Conservation (phyloP, 2,888 invertebrate genomes). For the Phymatocera aterrima region DNA sequence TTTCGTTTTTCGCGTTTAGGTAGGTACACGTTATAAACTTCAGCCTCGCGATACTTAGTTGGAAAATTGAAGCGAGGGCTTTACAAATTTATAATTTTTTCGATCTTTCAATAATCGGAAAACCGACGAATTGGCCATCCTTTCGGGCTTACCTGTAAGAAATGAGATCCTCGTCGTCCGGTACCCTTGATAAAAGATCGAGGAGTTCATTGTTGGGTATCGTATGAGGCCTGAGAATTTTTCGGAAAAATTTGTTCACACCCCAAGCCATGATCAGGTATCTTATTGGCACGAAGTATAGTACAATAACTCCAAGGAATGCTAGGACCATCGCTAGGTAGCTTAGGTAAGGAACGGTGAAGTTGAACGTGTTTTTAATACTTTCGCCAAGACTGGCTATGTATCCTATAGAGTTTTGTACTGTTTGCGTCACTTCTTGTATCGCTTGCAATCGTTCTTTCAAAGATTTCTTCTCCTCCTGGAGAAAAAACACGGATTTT, state of each 20-base stretch:
- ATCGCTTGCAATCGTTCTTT: conserved; percentile 96
- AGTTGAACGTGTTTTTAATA: conserved; percentile 97
- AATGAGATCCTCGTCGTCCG: conserved; percentile 95
- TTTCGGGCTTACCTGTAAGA: conserved; percentile 72
- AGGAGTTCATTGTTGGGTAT: conserved; percentile 98
- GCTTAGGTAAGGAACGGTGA: conserved; percentile 97
- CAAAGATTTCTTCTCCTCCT: conserved; percentile 97
- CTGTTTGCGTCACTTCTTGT: conserved; percentile 97
- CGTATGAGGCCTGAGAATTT: conserved; percentile 93
- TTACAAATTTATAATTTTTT: no score
- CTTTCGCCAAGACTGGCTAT: conserved; percentile 96
- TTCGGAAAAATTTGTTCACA: conserved; percentile 95
- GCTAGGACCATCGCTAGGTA: conserved; percentile 91
- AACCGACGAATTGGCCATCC: not conserved
- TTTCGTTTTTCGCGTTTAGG: no score
- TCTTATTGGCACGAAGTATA: conserved; percentile 93
- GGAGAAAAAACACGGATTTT: conserved; percentile 43
- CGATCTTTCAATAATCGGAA: no score
- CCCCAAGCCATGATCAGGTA: conserved; percentile 96
- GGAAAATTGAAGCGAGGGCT: no score
- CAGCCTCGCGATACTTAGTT: no score
- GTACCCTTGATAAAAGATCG: conserved; percentile 95
- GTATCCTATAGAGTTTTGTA: conserved; percentile 96
- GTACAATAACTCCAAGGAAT: conserved; percentile 83
- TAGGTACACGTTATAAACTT: no score